A percentile compares a stretch with the other conserved stretches of the same genome.
phyloP scores from a whole-genome alignment of 2,888 invertebrate genomes.

The Sminthurides aquaticus region DNA sequence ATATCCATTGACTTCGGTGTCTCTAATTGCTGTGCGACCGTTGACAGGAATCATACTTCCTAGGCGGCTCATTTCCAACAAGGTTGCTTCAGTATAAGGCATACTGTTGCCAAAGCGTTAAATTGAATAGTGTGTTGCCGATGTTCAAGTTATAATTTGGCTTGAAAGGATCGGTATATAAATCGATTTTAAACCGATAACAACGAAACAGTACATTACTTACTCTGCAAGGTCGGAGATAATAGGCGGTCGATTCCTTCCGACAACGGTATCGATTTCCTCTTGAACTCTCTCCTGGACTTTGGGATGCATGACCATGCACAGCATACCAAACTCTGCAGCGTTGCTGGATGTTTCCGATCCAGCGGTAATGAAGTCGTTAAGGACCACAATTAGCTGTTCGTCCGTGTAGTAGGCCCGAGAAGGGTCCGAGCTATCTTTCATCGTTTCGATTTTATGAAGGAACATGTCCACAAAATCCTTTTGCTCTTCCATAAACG shows the following conservation, averaged over 20 bases:
- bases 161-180: no score
- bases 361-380: conserved; percentile 34
- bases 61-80: conserved; percentile 32
- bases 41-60: conserved; percentile 32
- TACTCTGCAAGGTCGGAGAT: background rate
- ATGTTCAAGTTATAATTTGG: background rate
- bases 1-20: conserved; percentile 20
- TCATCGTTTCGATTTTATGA: conserved; percentile 33
- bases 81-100: conserved; percentile 35
- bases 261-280: conserved; percentile 44
- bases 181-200: no score
- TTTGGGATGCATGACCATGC: conserved; percentile 42
- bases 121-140: background rate
- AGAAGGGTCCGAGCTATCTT: conserved; percentile 5
- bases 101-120: conserved; percentile 23
- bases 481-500: conserved; percentile 28
- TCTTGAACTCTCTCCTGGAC: conserved; percentile 43
- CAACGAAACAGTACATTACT: no score
- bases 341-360: conserved; percentile 41
- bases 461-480: conserved; percentile 39
- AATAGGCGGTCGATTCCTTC: conserved; percentile 31
- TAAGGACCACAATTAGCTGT: conserved; percentile 29
- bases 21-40: conserved; percentile 20
- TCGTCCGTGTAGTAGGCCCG: conserved; percentile 21
- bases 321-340: conserved; percentile 42